Evolutionary conservation across 1,140 invertebrate species (phyloP), one percentile per base, ranked within the genome.

Genomic region (Pseudomyrmex dendroicus): DNA sequence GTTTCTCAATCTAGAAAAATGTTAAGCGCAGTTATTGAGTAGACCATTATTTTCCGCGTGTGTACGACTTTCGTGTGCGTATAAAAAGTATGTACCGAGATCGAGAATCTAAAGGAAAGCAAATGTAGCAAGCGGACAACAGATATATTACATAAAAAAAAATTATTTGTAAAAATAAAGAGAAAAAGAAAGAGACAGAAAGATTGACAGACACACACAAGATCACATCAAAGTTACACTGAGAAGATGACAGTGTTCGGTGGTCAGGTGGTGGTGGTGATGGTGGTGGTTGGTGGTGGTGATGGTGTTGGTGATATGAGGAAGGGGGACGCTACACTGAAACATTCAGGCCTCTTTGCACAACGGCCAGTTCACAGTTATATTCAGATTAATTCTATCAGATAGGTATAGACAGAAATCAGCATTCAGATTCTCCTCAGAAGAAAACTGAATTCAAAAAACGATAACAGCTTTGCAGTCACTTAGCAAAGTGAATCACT

Each of bases 251-350:
- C 91, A 92, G 92, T 93, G 93, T 92, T 92, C 92, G 90, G 90
- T 93, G 89, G 92, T 92, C 90, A 90, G 91, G 91, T 92, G 89
- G 91, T 91, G 90, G 86, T 89, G 86, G 61, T 35, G 35, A 35
- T 35, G 35, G 35, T 35, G 90, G 90, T 93, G 89, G 92, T 92
- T 90, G 91, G 91, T 92, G 89, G 91, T 91, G 90, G 86, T 89
- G 84, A 57, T 89, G 72, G 72, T 89, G 73, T 57, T 84, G 77
- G 87, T 91, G 85, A 90, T 92, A 87, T 91, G 92, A 93, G 93
- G 92, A 93, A 93, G 91, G 92, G 73, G 91, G 91, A 89, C 91
- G 92, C 92, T 94, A 94, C 92, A 93, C 90, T 92, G 93, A 93
- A 93, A 93, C 93, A 94, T 93, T 91, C 91, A 92, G 90, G 90